Base-by-base conservation (phyloP, 2,113 vertebrate genomes). In the Psephotus haematonotus region DNA sequence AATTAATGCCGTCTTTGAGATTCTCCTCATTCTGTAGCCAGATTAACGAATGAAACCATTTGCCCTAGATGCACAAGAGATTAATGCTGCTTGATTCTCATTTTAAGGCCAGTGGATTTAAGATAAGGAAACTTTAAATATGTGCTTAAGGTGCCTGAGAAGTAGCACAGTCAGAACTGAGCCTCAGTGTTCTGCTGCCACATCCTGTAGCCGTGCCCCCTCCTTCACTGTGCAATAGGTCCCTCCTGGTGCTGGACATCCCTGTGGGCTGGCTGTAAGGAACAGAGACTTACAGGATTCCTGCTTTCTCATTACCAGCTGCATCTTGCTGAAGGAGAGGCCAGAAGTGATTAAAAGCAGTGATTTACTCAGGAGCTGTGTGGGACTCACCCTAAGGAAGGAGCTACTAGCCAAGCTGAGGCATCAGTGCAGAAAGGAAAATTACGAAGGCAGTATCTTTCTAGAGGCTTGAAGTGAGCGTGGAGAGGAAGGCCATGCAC, bases 41-140 rank as follows among this genome's bases (percentile, higher is more conserved):
- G 81, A 85, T 92, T 96, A 92, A 65, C 33, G 63, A 89, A 53
- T 53, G 39, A 86, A 93, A 94, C 4, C 20, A 7, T 72, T 95
- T 3, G 8, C 14, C 37, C 59, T 64, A 92, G 86, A 82, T 87
- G 46, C 63, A 52, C 52, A 59, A 67, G 62, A 84, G 86, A 94
- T 95, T 89, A 87, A 44, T 65, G 37, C 49, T 91, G 93, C 86
- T 84, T 65, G n/a, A 52, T 6, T 85, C 12, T 81, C 35, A 2
- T 71, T 86, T 91, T 59, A 31, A 47, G 18, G 41, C 17, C 16
- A 35, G 53, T 49, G 35, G 47, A 87, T 37, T 44, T 96, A 31
- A 79, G 83, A 52, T 68, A 86, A 65, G 29, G 47, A 86, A 78
- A 81, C 33, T 46, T 86, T 50, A 78, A 86, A 67, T 72, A 47